Evolutionary conservation across 2,797 vertebrate species (phyloP), one percentile per base, ranked within the genome.

Genomic region (Chelmon rostratus): DNA sequence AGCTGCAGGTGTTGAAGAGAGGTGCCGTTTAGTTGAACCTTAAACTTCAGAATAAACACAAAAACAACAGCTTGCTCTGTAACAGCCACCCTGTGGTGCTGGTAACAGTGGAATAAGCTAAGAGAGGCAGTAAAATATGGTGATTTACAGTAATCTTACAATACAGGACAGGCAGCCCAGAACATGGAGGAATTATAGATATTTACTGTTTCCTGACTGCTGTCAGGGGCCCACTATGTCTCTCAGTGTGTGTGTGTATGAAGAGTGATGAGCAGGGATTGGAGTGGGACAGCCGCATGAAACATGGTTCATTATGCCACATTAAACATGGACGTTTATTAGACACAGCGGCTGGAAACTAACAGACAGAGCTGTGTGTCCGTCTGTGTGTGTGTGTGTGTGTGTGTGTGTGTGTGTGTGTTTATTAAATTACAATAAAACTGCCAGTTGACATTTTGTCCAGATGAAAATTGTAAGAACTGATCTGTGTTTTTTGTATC

Each of bases 401-500:
- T 68, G 73, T 68, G 73, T 46, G 64, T 59, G 54, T 64, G 53
- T 71, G 67, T 56, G 58, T 52, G 76, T 58, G 66, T 63, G 21
- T 62, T 75, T 69, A 82, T 79, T 76, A 68, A 59, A 65, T 76
- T 58, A 79, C 47, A 66, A 40, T 79, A 25, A 80, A 80, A 62
- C 58, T 76, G 28, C 40, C 66, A 40, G 65, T 37, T 59, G 53
- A 73, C 66, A 53, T 67, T 61, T n/a, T 44, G 13, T 82, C 68
- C 76, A 76, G 79, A 72, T 64, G 38, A 59, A 33, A 81, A 54
- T 28, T 53, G 3, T 8, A 42, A 56, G 23, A 76, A 52, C 12
- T 42, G 58, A 77, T 79, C 25, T 68, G 63, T 64, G 42, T 56
- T 57, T 56, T 21, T 58, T 53, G 8, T 49, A 56, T 61, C 49